A percentile compares a stretch with the other conserved stretches of the same genome.
Evolutionary conservation across 2,113 vertebrate species (phyloP).

Genomic region (Oryzias woworae): DNA sequence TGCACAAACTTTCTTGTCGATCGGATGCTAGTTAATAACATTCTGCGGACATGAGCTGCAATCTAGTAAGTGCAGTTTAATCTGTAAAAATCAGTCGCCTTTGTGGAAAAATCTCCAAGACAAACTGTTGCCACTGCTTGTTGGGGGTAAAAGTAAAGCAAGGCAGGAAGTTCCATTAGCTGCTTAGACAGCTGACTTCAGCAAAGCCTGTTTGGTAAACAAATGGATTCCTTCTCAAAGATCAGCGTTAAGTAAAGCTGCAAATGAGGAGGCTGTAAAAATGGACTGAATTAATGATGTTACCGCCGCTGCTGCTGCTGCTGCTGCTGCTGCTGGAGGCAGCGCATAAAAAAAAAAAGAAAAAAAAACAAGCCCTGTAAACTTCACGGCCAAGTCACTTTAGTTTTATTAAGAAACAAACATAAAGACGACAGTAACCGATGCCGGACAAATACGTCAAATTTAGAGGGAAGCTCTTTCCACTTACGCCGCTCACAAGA

Average conservation of each 20-base stretch:
- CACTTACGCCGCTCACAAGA: constrained; percentile 26
- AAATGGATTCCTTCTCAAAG: constrained; percentile 45
- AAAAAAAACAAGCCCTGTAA: constrained; percentile 43
- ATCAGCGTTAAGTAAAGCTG: constrained; percentile 55
- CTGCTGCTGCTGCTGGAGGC: constrained; percentile 44
- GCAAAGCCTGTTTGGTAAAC: constrained; percentile 55
- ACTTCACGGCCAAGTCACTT: constrained; percentile 31
- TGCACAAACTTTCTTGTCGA: constrained; percentile 36
- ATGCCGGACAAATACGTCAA: constrained; percentile 18
- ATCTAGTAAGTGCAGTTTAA: constrained; percentile 61
- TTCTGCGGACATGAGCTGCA: constrained; percentile 14
- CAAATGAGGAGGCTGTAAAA: constrained; percentile 40
- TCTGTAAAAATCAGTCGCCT: constrained; percentile 32
- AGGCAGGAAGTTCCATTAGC: no score
- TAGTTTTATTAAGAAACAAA: constrained; percentile 33
- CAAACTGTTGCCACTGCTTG: background rate
- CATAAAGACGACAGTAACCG: constrained; percentile 16
- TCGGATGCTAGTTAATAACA: constrained; percentile 35
- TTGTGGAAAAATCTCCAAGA: constrained; percentile 11
- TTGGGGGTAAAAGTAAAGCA: no score
- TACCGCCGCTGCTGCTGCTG: background rate
- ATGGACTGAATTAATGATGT: constrained; percentile 63
- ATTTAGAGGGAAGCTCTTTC: background rate
- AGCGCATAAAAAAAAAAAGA: background rate
- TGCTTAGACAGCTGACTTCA: constrained; percentile 4